A percentile compares a stretch with the other conserved stretches of the same genome.
Conservation (phyloP, 2,888 invertebrate species). For the Catocala sponsa region DNA sequence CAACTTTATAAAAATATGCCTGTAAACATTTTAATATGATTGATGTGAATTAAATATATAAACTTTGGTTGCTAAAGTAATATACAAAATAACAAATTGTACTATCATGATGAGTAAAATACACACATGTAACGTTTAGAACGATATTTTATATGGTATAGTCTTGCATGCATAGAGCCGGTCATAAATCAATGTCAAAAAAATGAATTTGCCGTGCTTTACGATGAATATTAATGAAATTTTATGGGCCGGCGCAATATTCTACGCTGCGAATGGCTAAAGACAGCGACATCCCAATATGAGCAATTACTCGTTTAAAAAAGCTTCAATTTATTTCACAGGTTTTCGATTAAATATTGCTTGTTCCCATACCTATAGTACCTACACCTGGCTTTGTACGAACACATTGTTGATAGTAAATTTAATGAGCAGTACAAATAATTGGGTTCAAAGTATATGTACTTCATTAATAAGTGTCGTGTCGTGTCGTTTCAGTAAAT, state of each 20-base stretch:
- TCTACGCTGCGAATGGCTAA: conserved; percentile 36
- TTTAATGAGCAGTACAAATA: too few species aligned
- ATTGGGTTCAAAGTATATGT: too few species aligned
- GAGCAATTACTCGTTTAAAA: conserved; percentile 11
- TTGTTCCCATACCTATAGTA: neutral
- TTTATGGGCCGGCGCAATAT: conserved; percentile 61
- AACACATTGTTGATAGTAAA: too few species aligned
- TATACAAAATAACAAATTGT: neutral
- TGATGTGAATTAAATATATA: too few species aligned
- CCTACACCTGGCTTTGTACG: too few species aligned
- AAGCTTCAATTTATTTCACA: conserved; percentile 7
- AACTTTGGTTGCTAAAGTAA: too few species aligned
- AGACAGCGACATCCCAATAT: conserved; percentile 26
- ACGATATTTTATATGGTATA: conserved; percentile 43
- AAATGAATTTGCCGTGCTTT: conserved; percentile 74
- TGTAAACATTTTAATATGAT: too few species aligned
- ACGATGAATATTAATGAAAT: conserved; percentile 81
- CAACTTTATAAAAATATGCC: too few species aligned
- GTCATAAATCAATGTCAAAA: conserved; percentile 80
- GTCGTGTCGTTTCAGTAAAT: too few species aligned
- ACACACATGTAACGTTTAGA: conserved; percentile 35
- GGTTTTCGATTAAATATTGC: conserved; percentile 2
- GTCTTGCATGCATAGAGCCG: conserved; percentile 63
- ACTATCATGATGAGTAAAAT: neutral
- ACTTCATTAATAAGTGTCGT: too few species aligned